Percentiles rank a stretch among this genome's conserved stretches.
Conservation (phyloP, 2,888 invertebrate species). For the Galerucella calmariensis region DNA sequence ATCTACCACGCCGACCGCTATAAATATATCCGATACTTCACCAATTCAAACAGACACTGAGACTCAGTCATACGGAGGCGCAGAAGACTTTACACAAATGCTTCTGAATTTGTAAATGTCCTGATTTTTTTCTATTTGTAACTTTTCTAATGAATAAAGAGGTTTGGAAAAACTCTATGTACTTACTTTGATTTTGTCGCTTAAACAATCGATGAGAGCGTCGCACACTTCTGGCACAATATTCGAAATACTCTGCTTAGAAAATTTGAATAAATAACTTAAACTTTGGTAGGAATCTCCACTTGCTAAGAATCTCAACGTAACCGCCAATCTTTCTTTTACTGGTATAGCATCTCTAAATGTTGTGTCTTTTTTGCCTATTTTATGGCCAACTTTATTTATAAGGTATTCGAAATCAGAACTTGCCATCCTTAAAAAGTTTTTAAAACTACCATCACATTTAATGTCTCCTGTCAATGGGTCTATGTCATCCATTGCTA, state of each 20-base stretch:
- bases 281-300: constrained; percentile 20
- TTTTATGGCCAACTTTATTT: too few species aligned
- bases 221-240: constrained; percentile 15
- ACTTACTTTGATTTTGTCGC: background rate
- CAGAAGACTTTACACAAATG: background rate
- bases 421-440: too few species aligned
- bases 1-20: background rate
- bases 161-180: too few species aligned
- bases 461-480: constrained; percentile 1
- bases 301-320: background rate
- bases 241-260: constrained; percentile 20
- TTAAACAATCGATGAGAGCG: constrained; percentile 11
- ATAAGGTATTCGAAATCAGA: too few species aligned
- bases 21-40: constrained; percentile 9
- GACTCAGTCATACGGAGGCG: background rate
- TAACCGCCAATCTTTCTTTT: too few species aligned
- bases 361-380: too few species aligned
- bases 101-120: background rate
- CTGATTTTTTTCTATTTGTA: too few species aligned
- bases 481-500: constrained; percentile 33
- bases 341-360: too few species aligned
- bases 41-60: constrained; percentile 1
- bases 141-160: too few species aligned
- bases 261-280: constrained; percentile 17
- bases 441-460: too few species aligned